Evolutionary conservation across 2,888 invertebrate genomes (phyloP), one percentile per base, ranked within the genome.

Genomic region (Ephialtes manifestator): DNA sequence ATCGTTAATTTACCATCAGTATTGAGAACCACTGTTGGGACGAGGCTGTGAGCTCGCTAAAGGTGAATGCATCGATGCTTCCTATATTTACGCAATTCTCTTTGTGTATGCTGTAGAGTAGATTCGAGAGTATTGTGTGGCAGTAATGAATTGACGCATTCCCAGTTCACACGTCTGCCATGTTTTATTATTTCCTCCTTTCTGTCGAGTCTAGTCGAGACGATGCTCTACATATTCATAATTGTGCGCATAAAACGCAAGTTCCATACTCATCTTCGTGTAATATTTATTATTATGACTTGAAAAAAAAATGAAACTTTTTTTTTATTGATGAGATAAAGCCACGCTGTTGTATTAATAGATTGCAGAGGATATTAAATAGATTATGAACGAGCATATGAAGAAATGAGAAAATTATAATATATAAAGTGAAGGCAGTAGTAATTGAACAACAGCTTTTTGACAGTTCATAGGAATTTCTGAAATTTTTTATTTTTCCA

Each of bases 11-110:
- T 11, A 43, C 35, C 28, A 43, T 24, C 28, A 10, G 39, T 11
- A 77, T 76, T 89, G 91, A 91, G 91, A 90, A 86, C 86, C 93
- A 78, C 92, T 91, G 92, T 39, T 74, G 75, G 80, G 86, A 86
- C 91, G 91, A 92, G 92, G 92, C 91, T 92, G 90, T 86, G 88
- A 48, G 60, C 79, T 81, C 82, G 88, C 90, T 89, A 92, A 92
- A 92, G 92, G 93, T 92, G 92, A 93, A 93, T 92, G 93, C 93
- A 93, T 93, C 91, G 91, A 89, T 91, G 92, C 92, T 93, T 93
- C 92, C 93, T 93, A 91, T 89, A 91, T 91, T 92, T 91, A 92
- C 91, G 92, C 92, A 92, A 93, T 91, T 90, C 43, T 70, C 67
- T 60, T 71, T 63, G 24, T 51, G 60, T 53, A 68, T n/a, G 43